Percentiles rank a stretch among this genome's conserved stretches.
Evolutionary conservation across 2,797 vertebrate species (phyloP).

Genomic region (Gallinago stenura): DNA sequence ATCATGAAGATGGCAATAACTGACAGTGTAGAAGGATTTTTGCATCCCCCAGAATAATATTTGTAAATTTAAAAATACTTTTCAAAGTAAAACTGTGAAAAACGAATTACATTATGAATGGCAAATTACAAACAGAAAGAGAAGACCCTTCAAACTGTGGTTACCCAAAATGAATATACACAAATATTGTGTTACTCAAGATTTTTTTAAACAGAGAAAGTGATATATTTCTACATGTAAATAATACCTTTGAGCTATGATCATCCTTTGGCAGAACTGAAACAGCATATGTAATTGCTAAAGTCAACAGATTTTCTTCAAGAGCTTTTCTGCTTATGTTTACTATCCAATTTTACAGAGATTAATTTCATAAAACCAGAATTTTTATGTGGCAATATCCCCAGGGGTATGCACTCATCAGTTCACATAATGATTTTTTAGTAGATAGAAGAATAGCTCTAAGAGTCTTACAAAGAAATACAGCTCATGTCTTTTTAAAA

Average conservation of each 20-base stretch:
- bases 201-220: neutral
- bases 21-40: neutral
- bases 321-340: slow-evolving; percentile 55
- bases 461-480: neutral
- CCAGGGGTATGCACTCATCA: neutral
- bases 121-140: neutral
- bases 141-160: neutral
- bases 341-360: slow-evolving; percentile 72
- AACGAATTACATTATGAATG: neutral
- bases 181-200: neutral
- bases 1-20: neutral
- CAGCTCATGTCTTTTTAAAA: neutral
- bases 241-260: slow-evolving; percentile 32
- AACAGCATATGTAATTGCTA: slow-evolving; percentile 45
- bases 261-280: slow-evolving; percentile 30
- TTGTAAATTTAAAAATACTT: neutral
- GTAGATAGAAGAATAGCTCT: slow-evolving; percentile 11
- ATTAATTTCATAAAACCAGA: slow-evolving; percentile 66
- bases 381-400: slow-evolving; percentile 47
- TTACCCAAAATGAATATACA: neutral
- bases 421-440: slow-evolving; percentile 34
- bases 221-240: neutral
- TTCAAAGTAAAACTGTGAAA: neutral
- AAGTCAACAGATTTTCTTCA: slow-evolving; percentile 56
- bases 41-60: neutral